Conservation (phyloP, 2,113 vertebrate genomes). For the Caranx melampygus region DNA sequence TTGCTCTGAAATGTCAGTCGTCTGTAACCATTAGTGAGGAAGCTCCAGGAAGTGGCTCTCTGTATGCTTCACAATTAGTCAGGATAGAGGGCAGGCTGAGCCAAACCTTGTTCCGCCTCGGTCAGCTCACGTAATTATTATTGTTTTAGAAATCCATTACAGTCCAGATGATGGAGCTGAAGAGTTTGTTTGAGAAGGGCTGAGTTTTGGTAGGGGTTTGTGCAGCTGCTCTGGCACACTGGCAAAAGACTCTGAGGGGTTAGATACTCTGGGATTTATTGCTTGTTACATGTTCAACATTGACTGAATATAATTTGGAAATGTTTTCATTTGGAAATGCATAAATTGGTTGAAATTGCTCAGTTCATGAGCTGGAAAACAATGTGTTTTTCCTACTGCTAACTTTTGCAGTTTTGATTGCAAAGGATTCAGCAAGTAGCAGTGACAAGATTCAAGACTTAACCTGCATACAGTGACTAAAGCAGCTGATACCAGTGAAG, state of each 20-base stretch:
- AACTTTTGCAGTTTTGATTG: too few relatives aligned
- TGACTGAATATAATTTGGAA: neutral
- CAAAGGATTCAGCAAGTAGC: neutral
- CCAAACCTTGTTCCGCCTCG: slow-evolving; percentile 68
- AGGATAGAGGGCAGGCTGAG: slow-evolving; percentile 63
- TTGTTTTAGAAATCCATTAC: slow-evolving; percentile 80
- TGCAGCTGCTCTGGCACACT: slow-evolving; percentile 64
- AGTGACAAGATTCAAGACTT: neutral
- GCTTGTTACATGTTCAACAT: neutral
- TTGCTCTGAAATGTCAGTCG: slow-evolving; percentile 72
- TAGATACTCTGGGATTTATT: slow-evolving; percentile 21
- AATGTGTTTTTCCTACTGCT: too few relatives aligned
- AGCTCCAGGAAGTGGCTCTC: slow-evolving; percentile 80
- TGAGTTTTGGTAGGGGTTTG: slow-evolving; percentile 65
- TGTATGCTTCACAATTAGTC: slow-evolving; percentile 75
- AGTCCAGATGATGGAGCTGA: slow-evolving; percentile 73
- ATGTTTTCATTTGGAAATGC: neutral
- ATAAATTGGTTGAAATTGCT: neutral
- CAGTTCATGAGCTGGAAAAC: slow-evolving; percentile 2
- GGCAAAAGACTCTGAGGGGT: slow-evolving; percentile 29
- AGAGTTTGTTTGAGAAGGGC: slow-evolving; percentile 73
- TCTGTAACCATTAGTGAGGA: slow-evolving; percentile 76
- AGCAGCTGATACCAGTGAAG: neutral
- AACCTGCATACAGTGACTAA: neutral
- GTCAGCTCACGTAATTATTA: slow-evolving; percentile 78